phyloP scores from a whole-genome alignment of 2,888 invertebrate species.

The Diachrysia chrysitis region DNA sequence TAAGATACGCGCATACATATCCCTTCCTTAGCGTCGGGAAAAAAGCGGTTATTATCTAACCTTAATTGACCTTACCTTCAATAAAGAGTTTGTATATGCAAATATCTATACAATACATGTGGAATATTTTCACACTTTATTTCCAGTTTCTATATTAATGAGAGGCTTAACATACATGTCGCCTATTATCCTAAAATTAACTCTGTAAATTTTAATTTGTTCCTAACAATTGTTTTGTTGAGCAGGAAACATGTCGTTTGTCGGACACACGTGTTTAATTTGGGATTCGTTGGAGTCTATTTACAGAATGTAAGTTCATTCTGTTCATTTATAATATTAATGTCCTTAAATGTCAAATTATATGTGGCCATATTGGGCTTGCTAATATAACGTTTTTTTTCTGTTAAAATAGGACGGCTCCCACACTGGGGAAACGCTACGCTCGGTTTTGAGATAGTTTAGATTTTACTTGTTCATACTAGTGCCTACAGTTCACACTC shows the following conservation, averaged over 20 bases:
- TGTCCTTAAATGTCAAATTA: background rate
- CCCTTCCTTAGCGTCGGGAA: too few species aligned
- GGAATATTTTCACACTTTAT: background rate
- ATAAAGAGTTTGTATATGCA: background rate
- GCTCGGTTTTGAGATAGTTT: too few species aligned
- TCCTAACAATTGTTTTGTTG: background rate
- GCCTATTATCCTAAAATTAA: background rate
- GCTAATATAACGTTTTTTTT: too few species aligned
- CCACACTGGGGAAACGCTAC: too few species aligned
- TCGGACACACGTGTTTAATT: background rate
- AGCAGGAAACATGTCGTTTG: conserved; percentile 3
- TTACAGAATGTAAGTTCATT: background rate
- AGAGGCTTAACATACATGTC: background rate
- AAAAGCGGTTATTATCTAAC: too few species aligned
- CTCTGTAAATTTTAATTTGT: background rate
- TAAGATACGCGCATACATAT: too few species aligned
- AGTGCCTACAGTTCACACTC: too few species aligned
- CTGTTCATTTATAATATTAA: conserved; percentile 3
- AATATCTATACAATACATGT: background rate
- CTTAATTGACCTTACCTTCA: too few species aligned
- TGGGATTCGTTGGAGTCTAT: background rate
- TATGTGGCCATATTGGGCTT: background rate
- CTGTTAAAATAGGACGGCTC: too few species aligned
- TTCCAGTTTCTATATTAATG: background rate
- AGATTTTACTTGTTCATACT: too few species aligned